phyloP scores from a whole-genome alignment of 2,113 vertebrate genomes.

The Phrynosoma blainvillii region DNA sequence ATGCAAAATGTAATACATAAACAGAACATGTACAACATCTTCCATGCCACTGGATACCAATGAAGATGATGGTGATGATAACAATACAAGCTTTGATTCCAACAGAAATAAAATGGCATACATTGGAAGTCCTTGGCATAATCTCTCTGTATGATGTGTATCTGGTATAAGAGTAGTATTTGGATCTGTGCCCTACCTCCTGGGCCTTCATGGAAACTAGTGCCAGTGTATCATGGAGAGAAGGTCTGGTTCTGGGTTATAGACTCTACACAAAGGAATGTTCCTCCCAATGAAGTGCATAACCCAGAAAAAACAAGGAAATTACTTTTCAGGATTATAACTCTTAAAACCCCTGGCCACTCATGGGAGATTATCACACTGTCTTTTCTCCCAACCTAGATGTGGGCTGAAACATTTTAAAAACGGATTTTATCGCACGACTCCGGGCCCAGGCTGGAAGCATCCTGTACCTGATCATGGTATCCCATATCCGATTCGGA shows the following conservation, averaged over 20 bases:
- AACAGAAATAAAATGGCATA: neutral
- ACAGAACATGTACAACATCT: neutral
- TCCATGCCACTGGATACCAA: neutral
- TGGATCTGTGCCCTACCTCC: too few relatives aligned
- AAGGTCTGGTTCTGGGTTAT: neutral
- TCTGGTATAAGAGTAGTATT: neutral
- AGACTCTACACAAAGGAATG: neutral
- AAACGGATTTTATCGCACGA: too few relatives aligned
- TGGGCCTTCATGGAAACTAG: neutral
- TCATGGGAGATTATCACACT: too few relatives aligned
- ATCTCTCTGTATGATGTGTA: neutral
- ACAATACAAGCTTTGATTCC: neutral
- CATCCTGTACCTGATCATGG: too few relatives aligned
- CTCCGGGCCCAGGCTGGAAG: too few relatives aligned
- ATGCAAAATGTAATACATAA: neutral
- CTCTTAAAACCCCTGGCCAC: too few relatives aligned
- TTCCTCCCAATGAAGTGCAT: neutral
- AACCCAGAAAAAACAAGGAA: neutral
- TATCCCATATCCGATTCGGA: too few relatives aligned
- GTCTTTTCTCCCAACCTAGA: too few relatives aligned
- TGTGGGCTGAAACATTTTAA: too few relatives aligned
- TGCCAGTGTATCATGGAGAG: neutral
- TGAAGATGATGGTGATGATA: neutral
- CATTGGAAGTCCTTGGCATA: neutral
- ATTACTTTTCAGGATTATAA: too few relatives aligned